Conservation (phyloP, 2,797 vertebrate species). For the Spondyliosoma cantharus region DNA sequence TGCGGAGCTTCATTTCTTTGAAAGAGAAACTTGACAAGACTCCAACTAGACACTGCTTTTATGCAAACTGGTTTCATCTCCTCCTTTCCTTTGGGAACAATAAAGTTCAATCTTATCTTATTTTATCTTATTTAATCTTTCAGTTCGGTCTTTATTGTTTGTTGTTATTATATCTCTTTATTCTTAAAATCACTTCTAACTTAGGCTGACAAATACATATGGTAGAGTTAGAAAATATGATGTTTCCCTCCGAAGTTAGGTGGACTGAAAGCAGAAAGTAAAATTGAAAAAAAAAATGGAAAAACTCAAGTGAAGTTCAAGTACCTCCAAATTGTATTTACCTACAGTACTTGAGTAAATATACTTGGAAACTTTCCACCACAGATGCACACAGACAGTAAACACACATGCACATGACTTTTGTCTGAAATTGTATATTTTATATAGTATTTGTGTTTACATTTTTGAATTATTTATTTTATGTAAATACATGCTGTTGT, state of each 20-base stretch:
- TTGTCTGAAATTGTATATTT: neutral
- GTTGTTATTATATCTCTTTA: no score
- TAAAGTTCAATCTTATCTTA: no score
- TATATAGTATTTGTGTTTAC: no score
- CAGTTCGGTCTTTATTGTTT: neutral
- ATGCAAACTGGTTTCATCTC: no score
- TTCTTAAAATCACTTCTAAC: neutral
- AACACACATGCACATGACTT: neutral
- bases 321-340: neutral
- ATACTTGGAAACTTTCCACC: neutral
- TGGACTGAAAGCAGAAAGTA: neutral
- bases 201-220: neutral
- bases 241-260: neutral
- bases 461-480: no score
- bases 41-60: neutral
- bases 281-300: neutral
- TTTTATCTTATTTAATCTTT: neutral
- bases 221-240: neutral
- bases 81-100: no score
- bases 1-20: conserved; percentile 34
- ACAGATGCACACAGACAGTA: neutral
- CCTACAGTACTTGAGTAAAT: neutral
- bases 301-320: neutral
- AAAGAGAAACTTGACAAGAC: neutral
- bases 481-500: no score